Base-by-base conservation (phyloP, 2,888 invertebrate genomes). In the Glaucopsyche alexis region DNA sequence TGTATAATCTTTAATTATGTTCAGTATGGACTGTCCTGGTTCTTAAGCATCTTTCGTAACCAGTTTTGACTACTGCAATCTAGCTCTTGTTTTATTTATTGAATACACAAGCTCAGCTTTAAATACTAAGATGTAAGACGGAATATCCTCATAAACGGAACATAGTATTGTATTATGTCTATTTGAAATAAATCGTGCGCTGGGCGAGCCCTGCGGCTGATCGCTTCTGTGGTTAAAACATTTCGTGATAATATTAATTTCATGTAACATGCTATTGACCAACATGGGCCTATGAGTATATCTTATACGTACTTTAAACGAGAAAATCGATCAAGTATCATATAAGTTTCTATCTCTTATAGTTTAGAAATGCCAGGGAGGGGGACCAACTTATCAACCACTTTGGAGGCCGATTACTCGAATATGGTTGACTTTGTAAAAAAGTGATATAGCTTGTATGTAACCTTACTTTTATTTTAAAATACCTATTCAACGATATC, bases 171-270 rank as follows among this genome's bases (percentile, higher is more conserved):
- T 84, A 82, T 82, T 81, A 84, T 80, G 84, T 83, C 81, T 77
- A 80, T 81, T 82, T 82, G 83, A 82, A 82, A 86, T 87, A 85
- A 90, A 87, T 91, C 90, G 91, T 91, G 91, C 90, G 85, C 85
- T 84, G 83, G 80, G 82, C 80, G 82, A 80, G 79, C 90, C 91
- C 89, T 79, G 78, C 77, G 87, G 91, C 87, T 82, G 88, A 88
- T 86, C 89, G 91, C 91, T 91, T 81, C 92, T 81, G 91, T 90
- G 86, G 84, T 85, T 69, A 29, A 19, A 69, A 69, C 69, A 13
- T 69, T 69, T 69, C 13, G 69, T 49, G 47, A 45, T 67, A 67
- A n/a, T 50, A 50, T 38, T 60, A 60, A 60, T 60, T 60, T 60
- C 29, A 60, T 29, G 29, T 13, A 60, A 60, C 47, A 11, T 47